Conservation (phyloP, 2,113 vertebrate genomes). For the Vidua chalybeata region DNA sequence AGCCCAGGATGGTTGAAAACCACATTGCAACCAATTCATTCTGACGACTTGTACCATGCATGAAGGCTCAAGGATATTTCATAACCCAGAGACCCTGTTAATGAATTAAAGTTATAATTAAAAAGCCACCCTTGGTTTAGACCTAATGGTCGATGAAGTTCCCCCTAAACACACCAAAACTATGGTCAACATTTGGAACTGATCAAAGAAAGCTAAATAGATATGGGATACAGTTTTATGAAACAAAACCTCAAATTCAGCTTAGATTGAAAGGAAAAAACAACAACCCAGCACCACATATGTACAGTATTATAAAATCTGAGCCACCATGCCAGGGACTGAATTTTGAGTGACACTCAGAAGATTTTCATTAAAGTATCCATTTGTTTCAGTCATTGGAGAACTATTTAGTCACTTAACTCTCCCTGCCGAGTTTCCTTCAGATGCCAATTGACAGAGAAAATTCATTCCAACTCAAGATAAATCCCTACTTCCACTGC, state of each 20-base stretch:
- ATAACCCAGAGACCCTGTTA: conserved; percentile 38
- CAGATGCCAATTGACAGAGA: conserved; percentile 54
- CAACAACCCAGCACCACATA: background rate
- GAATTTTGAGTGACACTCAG: conserved; percentile 56
- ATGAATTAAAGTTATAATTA: conserved; percentile 62
- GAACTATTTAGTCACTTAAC: conserved; percentile 62
- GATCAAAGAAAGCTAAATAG: conserved; percentile 8
- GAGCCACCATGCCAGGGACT: conserved; percentile 31
- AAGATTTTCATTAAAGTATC: conserved; percentile 68
- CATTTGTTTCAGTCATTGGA: conserved; percentile 67
- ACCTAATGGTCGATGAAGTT: background rate
- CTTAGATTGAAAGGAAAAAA: background rate
- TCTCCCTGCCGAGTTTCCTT: conserved; percentile 51
- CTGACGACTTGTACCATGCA: conserved; percentile 43
- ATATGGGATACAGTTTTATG: conserved; percentile 3
- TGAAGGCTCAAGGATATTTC: conserved; percentile 65
- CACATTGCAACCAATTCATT: conserved; percentile 47
- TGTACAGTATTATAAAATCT: conserved; percentile 21
- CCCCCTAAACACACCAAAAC: conserved; percentile 16
- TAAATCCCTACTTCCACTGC: conserved; percentile 52
- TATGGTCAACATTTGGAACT: background rate
- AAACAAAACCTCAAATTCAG: background rate
- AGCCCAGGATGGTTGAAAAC: conserved; percentile 57
- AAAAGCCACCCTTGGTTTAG: background rate
- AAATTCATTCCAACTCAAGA: conserved; percentile 65